Evolutionary conservation across 2,888 invertebrate species (phyloP).

Genomic region (Herminia tarsipennalis): DNA sequence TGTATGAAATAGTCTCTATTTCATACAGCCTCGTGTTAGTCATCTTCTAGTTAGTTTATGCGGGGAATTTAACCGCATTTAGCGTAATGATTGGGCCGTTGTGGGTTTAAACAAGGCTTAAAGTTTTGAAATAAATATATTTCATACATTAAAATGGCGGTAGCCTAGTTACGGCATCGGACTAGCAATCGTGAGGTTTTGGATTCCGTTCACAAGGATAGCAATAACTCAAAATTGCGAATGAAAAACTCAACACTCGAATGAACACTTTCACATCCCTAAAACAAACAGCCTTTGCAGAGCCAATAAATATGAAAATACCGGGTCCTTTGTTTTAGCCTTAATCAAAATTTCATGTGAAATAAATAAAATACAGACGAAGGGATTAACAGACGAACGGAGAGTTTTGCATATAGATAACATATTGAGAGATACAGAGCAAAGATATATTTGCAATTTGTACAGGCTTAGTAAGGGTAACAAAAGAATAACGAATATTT

Average conservation of each 20-base stretch:
- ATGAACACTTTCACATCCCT: neutral
- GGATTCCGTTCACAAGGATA: no score
- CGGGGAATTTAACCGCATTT: no score
- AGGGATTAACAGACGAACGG: slow-evolving; percentile 22
- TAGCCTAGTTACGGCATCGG: no score
- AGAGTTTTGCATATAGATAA: slow-evolving; percentile 31
- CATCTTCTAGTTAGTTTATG: no score
- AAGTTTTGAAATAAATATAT: no score
- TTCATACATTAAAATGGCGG: no score
- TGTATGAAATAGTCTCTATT: no score
- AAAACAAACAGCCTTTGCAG: neutral
- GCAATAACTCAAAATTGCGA: no score
- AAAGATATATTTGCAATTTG: slow-evolving; percentile 36
- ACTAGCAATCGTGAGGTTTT: no score
- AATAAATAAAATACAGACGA: slow-evolving; percentile 31
- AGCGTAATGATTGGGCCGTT: no score
- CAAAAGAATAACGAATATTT: neutral
- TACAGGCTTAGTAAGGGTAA: slow-evolving; percentile 7
- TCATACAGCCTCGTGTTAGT: no score
- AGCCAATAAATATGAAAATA: slow-evolving; percentile 21
- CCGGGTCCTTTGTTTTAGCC: slow-evolving; percentile 16
- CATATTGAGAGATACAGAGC: slow-evolving; percentile 17
- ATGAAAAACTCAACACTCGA: neutral
- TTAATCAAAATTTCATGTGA: slow-evolving; percentile 21
- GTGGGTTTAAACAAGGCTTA: no score